These are phyloP conservation scores for Lordiphosa collinella DNA, from an alignment of 1,140 invertebrate genomes.

Conservation along the genomic window DNA sequence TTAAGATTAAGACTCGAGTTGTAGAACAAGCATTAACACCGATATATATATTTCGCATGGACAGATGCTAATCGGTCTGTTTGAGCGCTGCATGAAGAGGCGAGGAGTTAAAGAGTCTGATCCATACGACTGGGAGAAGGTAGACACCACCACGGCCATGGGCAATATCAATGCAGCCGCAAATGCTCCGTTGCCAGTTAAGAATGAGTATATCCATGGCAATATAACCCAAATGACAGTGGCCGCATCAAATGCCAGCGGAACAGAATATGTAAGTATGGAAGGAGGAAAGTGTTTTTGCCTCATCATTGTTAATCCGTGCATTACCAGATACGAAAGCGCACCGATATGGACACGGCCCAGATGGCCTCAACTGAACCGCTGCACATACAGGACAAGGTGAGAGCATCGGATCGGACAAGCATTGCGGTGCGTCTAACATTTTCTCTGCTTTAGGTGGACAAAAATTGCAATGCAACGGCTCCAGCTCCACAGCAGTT, in stretches of 20 bases:
- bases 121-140: slow-evolving; percentile 98
- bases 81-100: slow-evolving; percentile 96
- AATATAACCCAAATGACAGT: slow-evolving; percentile 80
- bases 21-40: too few species aligned
- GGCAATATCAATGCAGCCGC: slow-evolving; percentile 37
- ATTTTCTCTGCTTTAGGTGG: slow-evolving; percentile 66
- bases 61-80: slow-evolving; percentile 89
- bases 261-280: slow-evolving; percentile 69
- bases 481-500: slow-evolving; percentile 18
- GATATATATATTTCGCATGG: slow-evolving; percentile 50
- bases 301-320: not conserved
- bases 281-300: not conserved
- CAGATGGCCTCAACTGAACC: slow-evolving; percentile 73
- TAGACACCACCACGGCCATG: slow-evolving; percentile 63
- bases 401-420: slow-evolving; percentile 14
- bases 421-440: not conserved
- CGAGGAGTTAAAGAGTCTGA: slow-evolving; percentile 93
- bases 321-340: slow-evolving; percentile 46
- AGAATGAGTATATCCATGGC: slow-evolving; percentile 74
- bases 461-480: slow-evolving; percentile 89
- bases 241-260: slow-evolving; percentile 77
- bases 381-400: slow-evolving; percentile 73
- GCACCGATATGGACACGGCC: slow-evolving; percentile 67
- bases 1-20: too few species aligned
- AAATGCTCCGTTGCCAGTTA: slow-evolving; percentile 46